Base-by-base conservation (phyloP, 2,888 invertebrate species). In the Poecilobothrus nobilitatus region DNA sequence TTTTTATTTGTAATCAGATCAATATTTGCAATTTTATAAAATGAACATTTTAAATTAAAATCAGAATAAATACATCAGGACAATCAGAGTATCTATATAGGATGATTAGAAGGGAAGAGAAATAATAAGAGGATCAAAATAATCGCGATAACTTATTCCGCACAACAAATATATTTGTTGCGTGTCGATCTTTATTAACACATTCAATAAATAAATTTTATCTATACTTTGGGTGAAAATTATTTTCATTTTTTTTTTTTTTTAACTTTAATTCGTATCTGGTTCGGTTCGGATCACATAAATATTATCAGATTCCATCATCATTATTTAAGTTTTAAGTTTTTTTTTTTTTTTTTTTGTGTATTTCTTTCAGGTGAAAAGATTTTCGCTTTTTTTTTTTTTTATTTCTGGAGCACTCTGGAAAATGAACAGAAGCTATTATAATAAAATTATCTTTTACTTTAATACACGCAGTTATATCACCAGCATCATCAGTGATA, bases 251-350 rank as follows among this genome's bases (percentile, higher is more conserved):
- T 53, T 53, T 6, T 15, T 12, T 27, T 27, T 12, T 8, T 37
- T 37, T 37, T 37, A 12, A 53, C 5, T 27, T 27, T 27, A 27
- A 27, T 4, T 27, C 5, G 27, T 53, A 12, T 53, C 53, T 53
- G 53, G 53, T 53, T 53, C 53, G 53, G 18, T 53, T 53, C 15
- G 12, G 53, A 53, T 53, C 53, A 53, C 53, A 53, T 53, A 53
- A 53, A 53, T 53, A 18, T 53, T 53, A 53, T 53, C 53, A n/a
- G 53, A 53, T 53, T 53, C 53, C 53, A 53, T 53, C 53, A 53
- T 53, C 53, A 53, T 53, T 53, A 53, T 53, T 53, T 53, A 12
- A 53, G n/a, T 18, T 53, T 53, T 53, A 4, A 15, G 53, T 53
- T 53, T 53, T n/a, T 53, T 18, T 18, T 18, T 53, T 53, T 18